phyloP scores from a whole-genome alignment of 2,888 invertebrate species.

The Eustalomyia histrio region DNA sequence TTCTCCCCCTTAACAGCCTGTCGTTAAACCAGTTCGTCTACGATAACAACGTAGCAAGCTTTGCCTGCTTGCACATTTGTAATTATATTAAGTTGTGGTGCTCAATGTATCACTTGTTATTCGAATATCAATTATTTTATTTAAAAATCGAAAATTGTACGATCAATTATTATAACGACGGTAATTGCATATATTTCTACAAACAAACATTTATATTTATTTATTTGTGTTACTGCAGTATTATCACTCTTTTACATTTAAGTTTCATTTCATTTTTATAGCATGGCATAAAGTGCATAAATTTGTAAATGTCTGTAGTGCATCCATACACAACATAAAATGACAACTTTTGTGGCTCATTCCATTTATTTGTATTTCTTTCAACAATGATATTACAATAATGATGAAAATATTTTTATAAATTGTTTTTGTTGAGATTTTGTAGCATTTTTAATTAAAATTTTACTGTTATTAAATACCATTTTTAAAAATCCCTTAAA shows the following conservation, averaged over 20 bases:
- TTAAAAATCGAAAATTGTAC: no score
- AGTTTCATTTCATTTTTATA: constrained; percentile 16
- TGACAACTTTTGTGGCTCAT: constrained; percentile 1
- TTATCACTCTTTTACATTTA: constrained; percentile 29
- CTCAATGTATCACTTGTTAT: no score
- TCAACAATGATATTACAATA: neutral
- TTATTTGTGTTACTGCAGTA: constrained; percentile 38
- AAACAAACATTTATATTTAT: neutral
- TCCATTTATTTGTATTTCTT: neutral
- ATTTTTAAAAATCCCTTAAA: neutral
- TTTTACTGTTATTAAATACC: neutral
- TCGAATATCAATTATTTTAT: no score
- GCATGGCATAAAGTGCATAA: neutral
- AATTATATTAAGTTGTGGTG: no score
- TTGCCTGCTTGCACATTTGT: no score
- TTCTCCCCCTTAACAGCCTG: no score
- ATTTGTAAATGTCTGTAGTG: constrained; percentile 8
- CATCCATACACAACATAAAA: neutral
- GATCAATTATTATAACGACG: no score
- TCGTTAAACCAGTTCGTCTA: no score
- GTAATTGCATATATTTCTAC: no score
- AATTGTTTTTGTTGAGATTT: neutral
- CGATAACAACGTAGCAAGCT: no score
- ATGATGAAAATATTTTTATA: constrained; percentile 20
- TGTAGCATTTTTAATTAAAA: constrained; percentile 14